Evolutionary conservation across 2,888 invertebrate genomes (phyloP).

Genomic region (Xanthostigma xanthostigma): DNA sequence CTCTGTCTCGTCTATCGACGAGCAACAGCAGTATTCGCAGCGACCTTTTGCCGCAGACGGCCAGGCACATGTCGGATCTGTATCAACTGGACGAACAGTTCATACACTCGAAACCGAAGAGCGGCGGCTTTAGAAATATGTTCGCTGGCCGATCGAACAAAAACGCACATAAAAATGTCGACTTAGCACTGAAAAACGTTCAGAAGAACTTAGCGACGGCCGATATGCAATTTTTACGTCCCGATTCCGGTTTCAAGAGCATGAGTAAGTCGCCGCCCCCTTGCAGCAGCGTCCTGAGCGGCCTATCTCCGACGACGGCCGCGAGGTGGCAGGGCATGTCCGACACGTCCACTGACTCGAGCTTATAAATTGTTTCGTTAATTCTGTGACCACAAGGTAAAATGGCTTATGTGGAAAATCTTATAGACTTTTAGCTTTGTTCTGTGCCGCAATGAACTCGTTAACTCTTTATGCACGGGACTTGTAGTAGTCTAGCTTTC

Average conservation of each 20-base stretch:
- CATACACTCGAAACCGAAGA: not conserved
- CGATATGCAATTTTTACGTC: slow-evolving; percentile 26
- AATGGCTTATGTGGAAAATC: too few relatives aligned
- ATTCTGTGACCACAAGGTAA: not conserved
- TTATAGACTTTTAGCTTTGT: too few relatives aligned
- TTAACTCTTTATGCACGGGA: too few relatives aligned
- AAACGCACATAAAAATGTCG: slow-evolving; percentile 11
- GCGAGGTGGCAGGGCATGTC: slow-evolving; percentile 24
- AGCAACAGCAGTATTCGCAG: slow-evolving; percentile 28
- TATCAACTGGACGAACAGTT: slow-evolving; percentile 1
- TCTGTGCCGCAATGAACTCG: too few relatives aligned
- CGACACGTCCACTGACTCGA: slow-evolving; percentile 25
- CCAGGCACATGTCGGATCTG: not conserved
- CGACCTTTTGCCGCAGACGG: slow-evolving; percentile 23
- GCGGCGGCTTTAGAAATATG: not conserved
- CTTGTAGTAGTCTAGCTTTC: too few relatives aligned
- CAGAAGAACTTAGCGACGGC: slow-evolving; percentile 19
- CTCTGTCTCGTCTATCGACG: slow-evolving; percentile 23
- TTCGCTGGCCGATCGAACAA: slow-evolving; percentile 2
- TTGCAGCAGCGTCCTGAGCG: slow-evolving; percentile 37
- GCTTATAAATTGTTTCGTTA: slow-evolving; percentile 19
- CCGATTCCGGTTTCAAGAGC: slow-evolving; percentile 24
- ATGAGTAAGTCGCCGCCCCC: slow-evolving; percentile 36
- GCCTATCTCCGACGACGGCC: slow-evolving; percentile 34
- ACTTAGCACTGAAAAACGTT: slow-evolving; percentile 3